Evolutionary conservation across 2,888 invertebrate genomes (phyloP), one percentile per base, ranked within the genome.

Genomic region (Eilema caniola): DNA sequence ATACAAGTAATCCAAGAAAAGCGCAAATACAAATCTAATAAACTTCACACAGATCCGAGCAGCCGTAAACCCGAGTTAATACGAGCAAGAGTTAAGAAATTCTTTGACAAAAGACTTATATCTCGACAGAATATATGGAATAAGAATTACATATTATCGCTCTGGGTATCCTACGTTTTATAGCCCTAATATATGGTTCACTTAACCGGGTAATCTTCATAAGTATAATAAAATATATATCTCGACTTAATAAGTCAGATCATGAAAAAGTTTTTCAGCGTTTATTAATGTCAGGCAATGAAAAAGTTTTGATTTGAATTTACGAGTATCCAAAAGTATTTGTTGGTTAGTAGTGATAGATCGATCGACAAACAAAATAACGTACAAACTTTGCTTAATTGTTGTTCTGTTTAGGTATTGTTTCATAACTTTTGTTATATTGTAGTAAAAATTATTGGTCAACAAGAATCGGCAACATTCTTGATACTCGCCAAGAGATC

Each of bases 121-220:
- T 80, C 76, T 75, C 62, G 66, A 70, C 67, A 63, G 74, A 79
- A 81, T 82, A 80, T 80, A 82, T 83, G 77, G 83, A 79, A 82
- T 83, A 82, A 81, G 83, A 83, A 83, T 83, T 74, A 82, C 80
- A 77, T 76, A 82, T 83, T 82, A 83, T 78, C 78, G 70, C 74
- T 63, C 61, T 56, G 74, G 77, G 77, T 73, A 74, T 71, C 77
- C 74, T 82, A 75, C 76, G 76, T 77, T 83, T 83, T 83, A 83
- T 76, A 75, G 62, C 73, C 69, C 31, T 59, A 67, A 67, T 72
- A 72, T 61, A 73, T 72, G 75, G 67, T 76, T 64, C 66, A 74
- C 75, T 71, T 81, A 79, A 76, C 79, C 28, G 70, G 69, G 75
- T 83, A 83, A 83, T 81, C 77, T 80, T 53, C 69, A 70, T 73